Base-by-base conservation (phyloP, 2,888 invertebrate genomes). In the Cheilosia pagana region DNA sequence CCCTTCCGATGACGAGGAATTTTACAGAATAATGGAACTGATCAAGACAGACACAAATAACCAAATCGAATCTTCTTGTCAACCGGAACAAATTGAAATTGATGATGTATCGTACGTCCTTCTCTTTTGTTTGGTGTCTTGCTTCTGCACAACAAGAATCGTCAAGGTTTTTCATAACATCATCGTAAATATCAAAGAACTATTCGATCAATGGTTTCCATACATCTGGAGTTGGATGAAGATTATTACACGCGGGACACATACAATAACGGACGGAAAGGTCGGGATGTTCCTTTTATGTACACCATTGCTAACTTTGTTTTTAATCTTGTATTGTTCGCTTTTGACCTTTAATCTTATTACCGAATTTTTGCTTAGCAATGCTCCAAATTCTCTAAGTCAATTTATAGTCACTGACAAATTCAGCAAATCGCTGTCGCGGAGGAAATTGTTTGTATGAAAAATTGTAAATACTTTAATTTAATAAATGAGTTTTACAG, bases 221-320 rank as follows among this genome's bases (percentile, higher is more conserved):
- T 67, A 55, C 35, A 81, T 85, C 41, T 85, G 85, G 85, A 67
- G n/a, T 21, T 75, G 75, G 81, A 85, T 85, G 85, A 81, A 76
- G 57, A 75, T 16, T 14, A 62, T 81, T 12, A 85, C 85, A 1
- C 79, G 85, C 2, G 81, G 71, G 25, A 85, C 71, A 5, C 75
- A 85, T 43, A 4, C 65, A 14, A 57, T 85, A 3, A 48, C 63
- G 0, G 76, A 85, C 43, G 70, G 85, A 4, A 85, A 39, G 3
- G 60, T 81, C 23, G 59, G 63, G 12, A 39, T 85, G 28, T 63
- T 85, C 23, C 53, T 85, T 0, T 48, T 85, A 12, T 81, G 85
- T 57, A 75, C 81, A 50, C 85, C 85, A n/a, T 8, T 81, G 10
- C 8, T 85, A 28, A 81, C 67, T 3, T 21, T 85, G 39, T 75